Conservation (phyloP, 2,888 invertebrate species). For the Leptodirus hochenwartii region DNA sequence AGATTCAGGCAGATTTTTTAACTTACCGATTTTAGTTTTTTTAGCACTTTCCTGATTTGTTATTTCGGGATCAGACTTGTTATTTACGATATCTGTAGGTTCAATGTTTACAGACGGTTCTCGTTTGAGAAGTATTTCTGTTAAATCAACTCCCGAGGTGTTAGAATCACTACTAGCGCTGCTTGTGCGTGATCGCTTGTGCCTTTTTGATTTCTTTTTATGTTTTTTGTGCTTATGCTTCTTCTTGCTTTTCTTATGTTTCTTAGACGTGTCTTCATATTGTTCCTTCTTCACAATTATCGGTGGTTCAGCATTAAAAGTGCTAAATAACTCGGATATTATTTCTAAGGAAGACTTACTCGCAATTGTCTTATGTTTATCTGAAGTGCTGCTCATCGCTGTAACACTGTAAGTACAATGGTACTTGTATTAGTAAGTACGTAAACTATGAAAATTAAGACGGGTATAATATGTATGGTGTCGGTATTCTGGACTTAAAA, state of each 20-base stretch:
- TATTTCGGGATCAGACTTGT: no score
- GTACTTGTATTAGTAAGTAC: no score
- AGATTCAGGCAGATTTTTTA: no score
- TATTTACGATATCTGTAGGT: no score
- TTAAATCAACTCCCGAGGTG: conserved; percentile 20
- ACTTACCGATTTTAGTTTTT: no score
- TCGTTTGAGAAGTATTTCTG: conserved; percentile 22
- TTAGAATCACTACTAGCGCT: conserved; percentile 19
- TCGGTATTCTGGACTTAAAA: no score
- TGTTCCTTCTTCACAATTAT: conserved; percentile 24
- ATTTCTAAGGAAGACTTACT: conserved; percentile 60
- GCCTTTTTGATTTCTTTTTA: conserved; percentile 29
- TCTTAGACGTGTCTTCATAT: conserved; percentile 28
- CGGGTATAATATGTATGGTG: no score
- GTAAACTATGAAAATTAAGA: no score
- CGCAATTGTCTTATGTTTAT: no score
- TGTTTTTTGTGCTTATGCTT: conserved; percentile 39
- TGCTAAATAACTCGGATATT: conserved; percentile 62
- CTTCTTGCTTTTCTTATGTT: conserved; percentile 39
- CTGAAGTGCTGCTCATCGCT: no score
- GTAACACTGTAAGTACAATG: no score
- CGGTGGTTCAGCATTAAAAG: conserved; percentile 56
- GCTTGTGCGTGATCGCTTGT: conserved; percentile 22
- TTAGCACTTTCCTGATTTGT: no score
- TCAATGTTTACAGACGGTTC: conserved; percentile 15